phyloP scores from a whole-genome alignment of 1,140 invertebrate species.

The Meteorus sp. region DNA sequence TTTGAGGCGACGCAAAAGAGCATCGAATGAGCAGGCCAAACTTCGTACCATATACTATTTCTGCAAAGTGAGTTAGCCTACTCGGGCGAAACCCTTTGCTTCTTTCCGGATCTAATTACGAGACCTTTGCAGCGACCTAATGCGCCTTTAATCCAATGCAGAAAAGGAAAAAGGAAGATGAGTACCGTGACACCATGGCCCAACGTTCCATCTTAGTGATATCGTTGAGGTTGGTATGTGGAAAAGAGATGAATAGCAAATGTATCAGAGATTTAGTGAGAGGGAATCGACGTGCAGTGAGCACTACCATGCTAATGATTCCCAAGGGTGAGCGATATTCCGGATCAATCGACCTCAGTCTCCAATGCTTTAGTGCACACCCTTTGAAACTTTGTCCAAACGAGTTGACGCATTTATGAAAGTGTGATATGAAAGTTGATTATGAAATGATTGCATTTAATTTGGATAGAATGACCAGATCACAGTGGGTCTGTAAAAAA shows the following conservation, averaged over 20 bases:
- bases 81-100: conserved; percentile 53
- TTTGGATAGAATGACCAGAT: no score
- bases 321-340: conserved; percentile 48
- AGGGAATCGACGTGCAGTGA: conserved; percentile 24
- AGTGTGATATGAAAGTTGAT: not conserved
- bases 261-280: no score
- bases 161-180: not conserved
- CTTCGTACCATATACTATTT: no score
- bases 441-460: no score
- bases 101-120: conserved; percentile 58
- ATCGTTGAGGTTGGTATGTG: not conserved
- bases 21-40: conserved; percentile 46
- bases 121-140: conserved; percentile 51
- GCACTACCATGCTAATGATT: conserved; percentile 43
- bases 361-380: conserved; percentile 35
- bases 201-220: not conserved
- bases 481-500: no score
- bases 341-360: conserved; percentile 47
- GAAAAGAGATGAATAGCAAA: not conserved
- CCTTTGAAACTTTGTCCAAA: not conserved
- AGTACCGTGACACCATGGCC: not conserved
- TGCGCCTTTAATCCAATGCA: conserved; percentile 53
- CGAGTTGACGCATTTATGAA: not conserved
- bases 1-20: conserved; percentile 48
- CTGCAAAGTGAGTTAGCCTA: conserved; percentile 56